Evolutionary conservation across 2,888 invertebrate species (phyloP), one percentile per base, ranked within the genome.

Genomic region (Cerastis rubricosa): DNA sequence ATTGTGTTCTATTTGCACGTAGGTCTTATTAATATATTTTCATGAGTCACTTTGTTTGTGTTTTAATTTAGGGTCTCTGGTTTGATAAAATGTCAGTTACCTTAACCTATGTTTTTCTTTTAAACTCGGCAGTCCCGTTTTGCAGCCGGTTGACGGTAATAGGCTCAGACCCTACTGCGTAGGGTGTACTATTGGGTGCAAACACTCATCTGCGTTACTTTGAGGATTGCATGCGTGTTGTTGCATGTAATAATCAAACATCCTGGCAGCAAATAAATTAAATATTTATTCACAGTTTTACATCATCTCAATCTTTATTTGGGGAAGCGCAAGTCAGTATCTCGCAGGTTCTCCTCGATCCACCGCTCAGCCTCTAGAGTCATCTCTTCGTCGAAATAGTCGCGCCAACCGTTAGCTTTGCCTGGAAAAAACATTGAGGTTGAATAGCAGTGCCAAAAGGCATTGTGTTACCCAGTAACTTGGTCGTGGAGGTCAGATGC

Each of bases 351-450:
- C 61, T 97, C 94, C 9, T 93, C 92, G 51, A 98, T 97, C 98
- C 98, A 98, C 51, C 94, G 89, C 81, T 98, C 97, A 43, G 98
- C 98, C 83, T 97, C 94, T 65, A 93, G 90, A 70, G 96, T 96
- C 86, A 98, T 95, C 86, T 98, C 97, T 19, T 97, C 95, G 43
- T 97, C 97, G 89, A 98, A 85, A 61, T 85, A 79, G 6, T 76
- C 82, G 6, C 71, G 80, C 84, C 85, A 85, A 5, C 82, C 84
- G 5, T 76, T 68, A 7, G 68, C 35, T 63, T 84, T 85, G 19
- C 84, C 84, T 85, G 19, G 54, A 40, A 71, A 35, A 59, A 35
- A 22, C 1, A 40, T 40, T 25, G 17, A 25, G 7, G 19, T 69
- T 69, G 2, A n/a, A 29, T 29, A 14, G 29, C 14, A 59, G 17